Evolutionary conservation across 1,140 invertebrate species (phyloP).

Genomic region (Chironomus tepperi): DNA sequence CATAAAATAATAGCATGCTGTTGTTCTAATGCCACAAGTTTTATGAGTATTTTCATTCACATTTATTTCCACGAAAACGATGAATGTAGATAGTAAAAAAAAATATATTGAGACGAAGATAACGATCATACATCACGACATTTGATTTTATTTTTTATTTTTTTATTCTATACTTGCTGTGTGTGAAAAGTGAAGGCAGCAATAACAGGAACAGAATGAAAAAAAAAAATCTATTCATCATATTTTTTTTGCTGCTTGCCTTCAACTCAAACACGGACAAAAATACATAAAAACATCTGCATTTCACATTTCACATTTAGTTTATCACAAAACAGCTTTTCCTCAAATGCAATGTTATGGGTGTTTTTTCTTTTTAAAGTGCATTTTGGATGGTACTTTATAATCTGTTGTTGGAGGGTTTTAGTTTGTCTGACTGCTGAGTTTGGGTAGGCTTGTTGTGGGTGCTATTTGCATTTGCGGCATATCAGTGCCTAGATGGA

Average conservation of each 20-base stretch:
- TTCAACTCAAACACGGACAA: neutral
- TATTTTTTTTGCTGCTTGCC: no score
- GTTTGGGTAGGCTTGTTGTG: no score
- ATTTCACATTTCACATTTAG: neutral
- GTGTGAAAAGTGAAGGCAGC: neutral
- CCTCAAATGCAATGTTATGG: no score
- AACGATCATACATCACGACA: slow-evolving; percentile 12
- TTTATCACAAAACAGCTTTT: no score
- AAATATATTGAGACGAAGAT: neutral
- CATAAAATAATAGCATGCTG: slow-evolving; percentile 13
- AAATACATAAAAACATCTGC: neutral
- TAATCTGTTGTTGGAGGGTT: no score
- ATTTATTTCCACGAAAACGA: neutral
- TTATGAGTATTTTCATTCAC: neutral
- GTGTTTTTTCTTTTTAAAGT: no score
- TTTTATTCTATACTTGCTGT: neutral
- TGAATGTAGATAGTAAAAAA: neutral
- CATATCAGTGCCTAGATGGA: no score
- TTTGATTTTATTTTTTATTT: neutral
- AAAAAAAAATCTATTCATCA: neutral
- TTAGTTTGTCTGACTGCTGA: no score
- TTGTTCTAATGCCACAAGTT: slow-evolving; percentile 12
- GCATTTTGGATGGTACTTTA: no score
- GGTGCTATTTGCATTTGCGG: no score
- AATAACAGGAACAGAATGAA: neutral